Conservation (phyloP, 92 coral and sea anemone genomes). For the Plumapathes pennacea region DNA sequence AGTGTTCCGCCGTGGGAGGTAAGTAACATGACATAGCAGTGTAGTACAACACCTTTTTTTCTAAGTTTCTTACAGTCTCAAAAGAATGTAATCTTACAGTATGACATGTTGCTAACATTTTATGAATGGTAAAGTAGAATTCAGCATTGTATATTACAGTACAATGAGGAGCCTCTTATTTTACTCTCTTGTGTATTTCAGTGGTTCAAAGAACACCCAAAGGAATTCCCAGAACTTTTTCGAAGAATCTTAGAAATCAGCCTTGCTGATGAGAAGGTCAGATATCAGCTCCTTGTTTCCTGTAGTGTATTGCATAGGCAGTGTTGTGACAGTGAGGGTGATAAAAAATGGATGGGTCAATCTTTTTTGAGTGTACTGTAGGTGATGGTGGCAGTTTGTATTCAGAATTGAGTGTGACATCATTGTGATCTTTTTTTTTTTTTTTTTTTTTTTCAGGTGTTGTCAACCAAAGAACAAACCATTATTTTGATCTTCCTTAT, state of each 20-base stretch:
- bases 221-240: constrained; percentile 81
- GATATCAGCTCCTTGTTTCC: no score
- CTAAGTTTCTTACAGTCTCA: no score
- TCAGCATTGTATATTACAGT: no score
- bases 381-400: no score
- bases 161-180: neutral
- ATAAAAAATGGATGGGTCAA: no score
- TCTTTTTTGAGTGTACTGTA: no score
- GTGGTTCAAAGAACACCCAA: constrained; percentile 82
- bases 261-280: constrained; percentile 66
- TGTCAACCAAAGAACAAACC: constrained; percentile 85
- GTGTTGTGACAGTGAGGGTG: no score
- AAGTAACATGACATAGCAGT: neutral
- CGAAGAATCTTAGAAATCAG: constrained; percentile 76
- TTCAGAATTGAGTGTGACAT: no score
- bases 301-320: no score
- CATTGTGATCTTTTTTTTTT: neutral
- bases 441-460: constrained; percentile 36
- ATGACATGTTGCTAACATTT: neutral
- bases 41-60: neutral
- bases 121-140: no score
- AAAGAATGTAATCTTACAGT: no score
- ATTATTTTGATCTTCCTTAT: constrained; percentile 71
- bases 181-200: constrained; percentile 21
- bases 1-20: constrained; percentile 99